Percentiles rank a stretch among this genome's conserved stretches.
Evolutionary conservation across 1,140 invertebrate species (phyloP).

Genomic region (Lepidostoma basale): DNA sequence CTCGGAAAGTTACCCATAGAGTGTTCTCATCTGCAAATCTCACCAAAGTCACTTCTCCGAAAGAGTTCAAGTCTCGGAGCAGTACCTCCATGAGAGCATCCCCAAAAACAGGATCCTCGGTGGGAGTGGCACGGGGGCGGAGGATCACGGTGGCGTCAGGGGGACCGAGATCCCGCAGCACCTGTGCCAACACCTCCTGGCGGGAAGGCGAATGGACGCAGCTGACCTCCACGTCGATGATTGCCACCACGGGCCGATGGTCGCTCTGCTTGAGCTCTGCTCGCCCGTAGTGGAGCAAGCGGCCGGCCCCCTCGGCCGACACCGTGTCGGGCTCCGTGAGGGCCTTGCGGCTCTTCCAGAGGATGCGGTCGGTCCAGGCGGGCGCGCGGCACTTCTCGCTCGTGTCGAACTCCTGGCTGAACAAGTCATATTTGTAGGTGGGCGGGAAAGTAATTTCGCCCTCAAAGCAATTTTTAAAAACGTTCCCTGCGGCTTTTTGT

Average conservation of each 20-base stretch:
- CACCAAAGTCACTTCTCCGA: slow-evolving; percentile 87
- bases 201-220: slow-evolving; percentile 77
- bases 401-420: slow-evolving; percentile 99
- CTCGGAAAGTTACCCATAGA: slow-evolving; percentile 89
- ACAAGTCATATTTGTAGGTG: slow-evolving; percentile 99
- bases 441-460: slow-evolving; percentile 92
- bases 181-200: slow-evolving; percentile 79
- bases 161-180: slow-evolving; percentile 88
- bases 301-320: slow-evolving; percentile 75
- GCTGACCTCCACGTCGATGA: slow-evolving; percentile 87
- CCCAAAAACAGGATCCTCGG: slow-evolving; percentile 63
- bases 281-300: slow-evolving; percentile 86
- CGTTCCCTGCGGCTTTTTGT: slow-evolving; percentile 80
- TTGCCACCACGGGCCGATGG: slow-evolving; percentile 91
- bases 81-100: slow-evolving; percentile 75
- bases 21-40: slow-evolving; percentile 86
- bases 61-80: slow-evolving; percentile 73
- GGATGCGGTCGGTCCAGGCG: slow-evolving; percentile 96
- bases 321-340: slow-evolving; percentile 69
- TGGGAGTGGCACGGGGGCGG: slow-evolving; percentile 59
- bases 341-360: slow-evolving; percentile 85
- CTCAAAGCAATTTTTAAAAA: slow-evolving; percentile 95
- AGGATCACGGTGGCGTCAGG: slow-evolving; percentile 94
- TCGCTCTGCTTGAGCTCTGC: slow-evolving; percentile 98
- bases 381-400: slow-evolving; percentile 97